phyloP scores from a whole-genome alignment of 1,140 invertebrate species.

The Oscheius sp. region DNA sequence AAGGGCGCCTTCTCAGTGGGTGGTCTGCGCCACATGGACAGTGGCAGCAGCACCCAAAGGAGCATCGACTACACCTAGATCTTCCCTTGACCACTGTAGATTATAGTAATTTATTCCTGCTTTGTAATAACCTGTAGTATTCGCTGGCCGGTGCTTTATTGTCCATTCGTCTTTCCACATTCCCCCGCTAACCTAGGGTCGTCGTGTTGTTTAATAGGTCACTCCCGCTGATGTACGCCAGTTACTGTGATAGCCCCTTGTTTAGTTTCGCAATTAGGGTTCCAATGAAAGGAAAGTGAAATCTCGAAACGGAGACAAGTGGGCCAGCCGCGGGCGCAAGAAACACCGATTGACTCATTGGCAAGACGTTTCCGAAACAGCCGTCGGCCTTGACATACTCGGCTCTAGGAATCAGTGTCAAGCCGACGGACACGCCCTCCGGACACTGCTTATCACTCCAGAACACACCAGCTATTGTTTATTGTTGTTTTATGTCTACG shows the following conservation, averaged over 20 bases:
- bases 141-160: too few species aligned
- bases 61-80: not conserved
- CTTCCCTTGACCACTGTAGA: not conserved
- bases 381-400: conserved; percentile 2
- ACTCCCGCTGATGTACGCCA: not conserved
- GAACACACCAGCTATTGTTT: too few species aligned
- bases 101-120: not conserved
- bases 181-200: too few species aligned
- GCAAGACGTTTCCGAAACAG: not conserved
- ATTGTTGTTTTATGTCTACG: too few species aligned
- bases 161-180: not conserved
- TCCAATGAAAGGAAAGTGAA: not conserved
- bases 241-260: not conserved
- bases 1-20: conserved; percentile 29
- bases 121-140: too few species aligned
- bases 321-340: not conserved
- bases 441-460: not conserved
- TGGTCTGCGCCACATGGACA: conserved; percentile 33
- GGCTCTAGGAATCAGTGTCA: conserved; percentile 10
- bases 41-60: conserved; percentile 26
- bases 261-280: not conserved
- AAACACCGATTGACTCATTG: not conserved
- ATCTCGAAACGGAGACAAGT: not conserved
- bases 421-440: not conserved
- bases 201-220: too few species aligned